Evolutionary conservation across 2,113 vertebrate genomes (phyloP), one percentile per base, ranked within the genome.

Genomic region (Pluvialis apricaria): DNA sequence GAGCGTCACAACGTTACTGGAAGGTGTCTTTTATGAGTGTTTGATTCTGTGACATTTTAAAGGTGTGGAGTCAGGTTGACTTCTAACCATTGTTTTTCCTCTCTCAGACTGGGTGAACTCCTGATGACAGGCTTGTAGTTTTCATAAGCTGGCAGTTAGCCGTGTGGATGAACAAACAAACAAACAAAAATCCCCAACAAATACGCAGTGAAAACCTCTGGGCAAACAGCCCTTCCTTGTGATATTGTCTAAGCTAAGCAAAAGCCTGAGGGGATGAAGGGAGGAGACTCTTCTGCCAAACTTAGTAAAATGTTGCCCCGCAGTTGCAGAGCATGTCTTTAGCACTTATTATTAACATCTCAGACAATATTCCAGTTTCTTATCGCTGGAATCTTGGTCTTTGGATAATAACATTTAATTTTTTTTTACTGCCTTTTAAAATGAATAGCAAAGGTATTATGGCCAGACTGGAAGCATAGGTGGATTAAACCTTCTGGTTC

Each of bases 171-270:
- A 97, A 80, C 89, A 94, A 95, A 96, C 95, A 97, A 96, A 96
- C 94, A 97, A 96, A 97, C 92, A 95, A 97, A 97, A 94, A 86
- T 77, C 86, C 93, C 64, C 90, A 88, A 15, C 62, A 96, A 96
- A 92, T 90, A 90, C 15, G 11, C 86, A 90, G 86, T 88, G 87
- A 96, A 97, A 97, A 97, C 89, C 90, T 96, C 92, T 95, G 94
- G 95, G 94, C 95, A 96, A 90, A 58, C 75, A 96, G 96, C 97
- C 94, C 68, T 96, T 96, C 93, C 97, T 96, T 97, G 96, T 95
- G 92, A 97, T 94, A 96, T 90, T 96, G 96, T 97, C 94, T 97
- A 79, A 95, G 94, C 94, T 91, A 68, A 96, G 94, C 91, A 88
- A 79, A 82, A 86, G 94, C 96, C 94, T 64, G 81, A 83, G 93